phyloP scores from a whole-genome alignment of 2,797 vertebrate genomes.

The Helostoma temminkii region DNA sequence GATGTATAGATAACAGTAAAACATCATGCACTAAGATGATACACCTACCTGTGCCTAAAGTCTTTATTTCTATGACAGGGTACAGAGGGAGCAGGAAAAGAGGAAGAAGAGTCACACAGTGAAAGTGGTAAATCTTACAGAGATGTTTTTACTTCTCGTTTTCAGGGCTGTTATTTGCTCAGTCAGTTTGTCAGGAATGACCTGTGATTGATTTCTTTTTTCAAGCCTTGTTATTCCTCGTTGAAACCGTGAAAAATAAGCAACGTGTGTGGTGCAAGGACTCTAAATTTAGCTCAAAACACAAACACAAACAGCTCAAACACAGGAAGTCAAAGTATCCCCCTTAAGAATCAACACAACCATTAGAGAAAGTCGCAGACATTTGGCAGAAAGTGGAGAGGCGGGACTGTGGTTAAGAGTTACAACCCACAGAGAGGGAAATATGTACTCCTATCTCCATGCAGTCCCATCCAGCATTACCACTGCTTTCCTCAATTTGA shows the following conservation, averaged over 20 bases:
- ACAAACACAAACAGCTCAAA: conserved; percentile 31
- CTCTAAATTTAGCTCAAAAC: conserved; percentile 4
- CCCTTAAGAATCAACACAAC: conserved; percentile 70
- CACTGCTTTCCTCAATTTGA: conserved; percentile 59
- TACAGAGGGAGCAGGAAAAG: conserved; percentile 43
- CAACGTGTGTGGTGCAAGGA: conserved; percentile 4
- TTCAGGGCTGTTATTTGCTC: conserved; percentile 27
- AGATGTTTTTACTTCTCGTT: conserved; percentile 36
- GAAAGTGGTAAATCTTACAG: conserved; percentile 56
- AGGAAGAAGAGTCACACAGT: conserved; percentile 51
- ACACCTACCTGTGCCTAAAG: conserved; percentile 99
- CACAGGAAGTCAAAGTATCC: conserved; percentile 48
- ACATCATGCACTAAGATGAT: conserved; percentile 42
- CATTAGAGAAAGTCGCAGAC: conserved; percentile 76
- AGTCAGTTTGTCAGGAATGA: conserved; percentile 12
- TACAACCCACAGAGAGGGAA: conserved; percentile 53
- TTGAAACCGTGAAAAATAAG: conserved; percentile 12
- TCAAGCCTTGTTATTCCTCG: conserved; percentile 17
- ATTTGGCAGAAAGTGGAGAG: conserved; percentile 60
- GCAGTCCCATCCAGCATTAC: conserved; percentile 43
- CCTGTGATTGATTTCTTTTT: conserved; percentile 7
- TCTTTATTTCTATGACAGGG: conserved; percentile 95
- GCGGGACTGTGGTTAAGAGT: conserved; percentile 51
- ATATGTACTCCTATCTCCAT: conserved; percentile 41
- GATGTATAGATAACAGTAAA: conserved; percentile 7